Evolutionary conservation across 2,113 vertebrate species (phyloP), one percentile per base, ranked within the genome.

Genomic region (Marcusenius ussheri): DNA sequence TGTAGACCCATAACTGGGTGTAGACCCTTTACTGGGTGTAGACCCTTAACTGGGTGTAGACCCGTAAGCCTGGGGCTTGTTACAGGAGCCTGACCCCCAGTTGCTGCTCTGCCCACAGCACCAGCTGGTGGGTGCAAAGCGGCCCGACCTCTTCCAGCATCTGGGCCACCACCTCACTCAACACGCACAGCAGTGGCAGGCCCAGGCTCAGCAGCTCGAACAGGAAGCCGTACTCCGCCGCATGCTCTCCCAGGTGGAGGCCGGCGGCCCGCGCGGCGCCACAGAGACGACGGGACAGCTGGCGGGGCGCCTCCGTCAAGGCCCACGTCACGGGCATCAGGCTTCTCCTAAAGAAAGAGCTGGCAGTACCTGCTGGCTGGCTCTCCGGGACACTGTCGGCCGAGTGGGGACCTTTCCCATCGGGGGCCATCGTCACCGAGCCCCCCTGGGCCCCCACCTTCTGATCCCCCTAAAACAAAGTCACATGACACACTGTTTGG

Each of bases 191-290:
- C 89, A 99, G 95, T 0, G 98, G 98, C 93, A 99, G 91, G 89
- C 97, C 96, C 84, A 99, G 92, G 93, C 97, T 98, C 93, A 99
- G 95, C 47, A 99, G 97, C 96, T 99, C 98, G 0, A 97, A 99
- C 90, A 97, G 94, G 92, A 96, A 97, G 89, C 93, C 91, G 94
- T 98, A 99, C 96, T 98, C 96, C 93, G 96, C 94, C 47, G 95
- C 96, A 94, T 98, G 98, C 96, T 97, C 96, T 95, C 96, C 96
- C 94, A 99, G 91, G 96, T 99, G 98, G 89, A 93, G 91, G 46
- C 92, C 83, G 31, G 96, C 49, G 88, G 95, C 95, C 89, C 91
- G 95, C 85, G 96, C 95, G 87, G 95, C 92, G 89, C 95, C 95
- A 93, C 94, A 95, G 93, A 96, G 96, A 93, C 96, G 95, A 92